Evolutionary conservation across 2,888 invertebrate genomes (phyloP), one percentile per base, ranked within the genome.

Genomic region (Suillia variegata): DNA sequence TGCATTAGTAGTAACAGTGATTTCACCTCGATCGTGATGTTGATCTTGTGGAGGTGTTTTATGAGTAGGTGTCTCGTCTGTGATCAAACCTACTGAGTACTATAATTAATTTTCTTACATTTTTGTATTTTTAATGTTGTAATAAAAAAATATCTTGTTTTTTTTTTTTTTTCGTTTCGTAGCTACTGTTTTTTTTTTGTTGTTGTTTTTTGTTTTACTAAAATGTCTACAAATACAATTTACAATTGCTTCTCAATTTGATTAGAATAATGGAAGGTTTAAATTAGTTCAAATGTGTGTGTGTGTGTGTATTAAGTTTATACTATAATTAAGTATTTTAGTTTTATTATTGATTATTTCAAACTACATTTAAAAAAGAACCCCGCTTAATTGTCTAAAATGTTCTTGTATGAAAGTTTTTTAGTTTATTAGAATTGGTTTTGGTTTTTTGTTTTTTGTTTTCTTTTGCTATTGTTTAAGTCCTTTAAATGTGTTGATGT

Each of bases 221-320:
- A 59, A 62, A 66, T 61, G 56, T 67, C 62, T 62, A 61, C 59
- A 66, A n/a, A n/a, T n/a, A n/a, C n/a, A n/a, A n/a, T n/a, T n/a
- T n/a, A n/a, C n/a, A n/a, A n/a, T n/a, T n/a, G n/a, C n/a, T n/a
- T n/a, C n/a, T n/a, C n/a, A n/a, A n/a, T n/a, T n/a, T n/a, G n/a
- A n/a, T n/a, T n/a, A n/a, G n/a, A n/a, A n/a, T 26, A 26, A 6
- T 26, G 26, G 26, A 26, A 26, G 26, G 26, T 26, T 6, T 26
- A 26, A 5, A 26, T n/a, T n/a, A n/a, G n/a, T n/a, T n/a, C n/a
- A n/a, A n/a, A n/a, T n/a, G n/a, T n/a, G n/a, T n/a, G n/a, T n/a
- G n/a, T n/a, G n/a, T n/a, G n/a, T n/a, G n/a, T n/a, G n/a, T n/a
- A n/a, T n/a, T n/a, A n/a, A n/a, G n/a, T n/a, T n/a, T n/a, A n/a